Evolutionary conservation across 2,888 invertebrate species (phyloP).

Genomic region (Cryptocheilus praepositus): DNA sequence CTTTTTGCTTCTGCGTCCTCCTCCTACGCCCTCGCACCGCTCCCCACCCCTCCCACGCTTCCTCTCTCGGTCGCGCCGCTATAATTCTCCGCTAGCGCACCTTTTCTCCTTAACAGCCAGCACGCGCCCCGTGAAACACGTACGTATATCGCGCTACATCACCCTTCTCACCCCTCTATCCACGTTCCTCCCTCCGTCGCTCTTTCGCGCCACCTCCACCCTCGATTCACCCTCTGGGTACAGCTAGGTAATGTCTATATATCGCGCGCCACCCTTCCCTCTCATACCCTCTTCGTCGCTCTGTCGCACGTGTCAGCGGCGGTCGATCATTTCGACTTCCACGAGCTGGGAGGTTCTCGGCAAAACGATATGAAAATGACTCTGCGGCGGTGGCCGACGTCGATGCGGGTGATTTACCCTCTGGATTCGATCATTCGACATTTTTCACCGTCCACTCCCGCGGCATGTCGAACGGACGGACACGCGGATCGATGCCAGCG

Average conservation of each 20-base stretch:
- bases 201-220: too few species aligned
- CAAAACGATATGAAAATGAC: not conserved
- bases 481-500: not conserved
- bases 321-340: not conserved
- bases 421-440: too few species aligned
- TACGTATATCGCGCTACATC: too few species aligned
- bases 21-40: conserved; percentile 26
- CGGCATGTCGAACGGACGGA: not conserved
- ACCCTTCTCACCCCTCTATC: too few species aligned
- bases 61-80: not conserved
- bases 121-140: conserved; percentile 10
- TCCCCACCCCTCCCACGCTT: conserved; percentile 12
- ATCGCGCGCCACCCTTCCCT: conserved; percentile 28
- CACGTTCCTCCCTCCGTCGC: too few species aligned
- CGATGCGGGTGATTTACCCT: too few species aligned
- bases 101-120: not conserved
- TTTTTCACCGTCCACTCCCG: not conserved
- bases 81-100: not conserved
- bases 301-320: conserved; percentile 8
- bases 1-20: conserved; percentile 35
- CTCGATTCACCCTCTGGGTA: too few species aligned
- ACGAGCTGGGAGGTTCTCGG: not conserved
- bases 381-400: too few species aligned
- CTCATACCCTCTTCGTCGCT: conserved; percentile 12
- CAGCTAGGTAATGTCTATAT: too few species aligned